Conservation (phyloP, 37 sponge, comb jelly and placozoan species). For the Trichoplax adhaerens region DNA sequence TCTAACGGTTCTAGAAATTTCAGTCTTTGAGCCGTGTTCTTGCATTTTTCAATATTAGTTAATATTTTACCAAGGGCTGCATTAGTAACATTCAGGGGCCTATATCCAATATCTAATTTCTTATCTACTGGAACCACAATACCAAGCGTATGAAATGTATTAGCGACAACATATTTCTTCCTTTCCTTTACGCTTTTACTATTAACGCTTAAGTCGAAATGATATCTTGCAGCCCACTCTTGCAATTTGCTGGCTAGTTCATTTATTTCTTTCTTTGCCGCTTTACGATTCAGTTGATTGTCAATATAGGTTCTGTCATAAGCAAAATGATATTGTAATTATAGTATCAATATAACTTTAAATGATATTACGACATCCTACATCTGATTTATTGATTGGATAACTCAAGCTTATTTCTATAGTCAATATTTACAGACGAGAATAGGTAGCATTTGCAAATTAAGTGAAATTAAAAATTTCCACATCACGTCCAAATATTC, state of each 20-base stretch:
- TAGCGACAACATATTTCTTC: constrained; percentile 22
- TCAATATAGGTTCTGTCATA: not conserved
- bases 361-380: no score
- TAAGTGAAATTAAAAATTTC: not conserved
- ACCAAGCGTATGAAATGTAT: constrained; percentile 46
- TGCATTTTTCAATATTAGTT: constrained; percentile 24
- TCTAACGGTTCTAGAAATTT: constrained; percentile 42
- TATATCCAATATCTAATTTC: constrained; percentile 58
- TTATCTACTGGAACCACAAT: constrained; percentile 56
- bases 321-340: no score
- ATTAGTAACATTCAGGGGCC: constrained; percentile 53
- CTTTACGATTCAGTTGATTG: constrained; percentile 5
- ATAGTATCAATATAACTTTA: no score
- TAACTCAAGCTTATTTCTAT: no score
- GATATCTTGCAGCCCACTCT: not conserved
- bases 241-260: constrained; percentile 9
- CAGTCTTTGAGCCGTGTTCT: constrained; percentile 9
- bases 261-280: constrained; percentile 8
- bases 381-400: no score
- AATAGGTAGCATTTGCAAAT: not conserved
- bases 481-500: no score
- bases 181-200: constrained; percentile 17
- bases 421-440: no score
- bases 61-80: constrained; percentile 10
- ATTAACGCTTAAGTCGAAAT: not conserved